phyloP scores from a whole-genome alignment of 2,113 vertebrate genomes.

The Oreochromis aureus region DNA sequence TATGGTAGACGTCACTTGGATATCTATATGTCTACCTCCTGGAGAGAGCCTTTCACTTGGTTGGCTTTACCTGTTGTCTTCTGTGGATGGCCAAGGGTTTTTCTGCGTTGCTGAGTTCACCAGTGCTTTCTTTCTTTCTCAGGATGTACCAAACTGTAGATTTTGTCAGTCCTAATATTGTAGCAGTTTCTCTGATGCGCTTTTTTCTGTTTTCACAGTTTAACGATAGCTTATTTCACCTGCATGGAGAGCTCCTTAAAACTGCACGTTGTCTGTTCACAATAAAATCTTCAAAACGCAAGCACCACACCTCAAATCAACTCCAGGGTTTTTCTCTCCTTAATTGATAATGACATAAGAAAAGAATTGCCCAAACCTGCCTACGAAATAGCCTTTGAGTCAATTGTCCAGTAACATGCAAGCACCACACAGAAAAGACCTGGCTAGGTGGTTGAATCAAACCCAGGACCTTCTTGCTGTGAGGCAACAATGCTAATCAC shows the following conservation, averaged over 20 bases:
- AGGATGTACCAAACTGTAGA: background rate
- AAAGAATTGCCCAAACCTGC: background rate
- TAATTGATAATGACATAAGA: background rate
- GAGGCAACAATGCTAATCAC: background rate
- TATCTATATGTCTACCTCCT: background rate
- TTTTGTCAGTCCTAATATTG: background rate
- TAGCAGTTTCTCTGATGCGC: background rate
- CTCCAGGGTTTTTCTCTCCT: background rate
- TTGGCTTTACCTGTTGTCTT: background rate
- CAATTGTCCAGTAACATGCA: background rate
- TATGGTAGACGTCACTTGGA: background rate
- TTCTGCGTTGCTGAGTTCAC: background rate
- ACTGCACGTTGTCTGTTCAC: accelerated
- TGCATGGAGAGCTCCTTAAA: background rate
- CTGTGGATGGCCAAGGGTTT: background rate
- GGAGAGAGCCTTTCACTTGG: background rate
- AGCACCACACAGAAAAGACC: background rate
- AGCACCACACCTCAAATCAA: background rate
- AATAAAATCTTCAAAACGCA: background rate
- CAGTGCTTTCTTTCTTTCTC: background rate
- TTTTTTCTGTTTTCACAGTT: background rate
- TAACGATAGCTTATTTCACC: background rate
- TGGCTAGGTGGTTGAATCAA: background rate
- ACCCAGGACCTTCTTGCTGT: background rate
- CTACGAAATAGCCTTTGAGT: background rate